These are phyloP conservation scores for Ips nitidus DNA, from an alignment of 1,140 invertebrate genomes.

Conservation along the genomic window DNA sequence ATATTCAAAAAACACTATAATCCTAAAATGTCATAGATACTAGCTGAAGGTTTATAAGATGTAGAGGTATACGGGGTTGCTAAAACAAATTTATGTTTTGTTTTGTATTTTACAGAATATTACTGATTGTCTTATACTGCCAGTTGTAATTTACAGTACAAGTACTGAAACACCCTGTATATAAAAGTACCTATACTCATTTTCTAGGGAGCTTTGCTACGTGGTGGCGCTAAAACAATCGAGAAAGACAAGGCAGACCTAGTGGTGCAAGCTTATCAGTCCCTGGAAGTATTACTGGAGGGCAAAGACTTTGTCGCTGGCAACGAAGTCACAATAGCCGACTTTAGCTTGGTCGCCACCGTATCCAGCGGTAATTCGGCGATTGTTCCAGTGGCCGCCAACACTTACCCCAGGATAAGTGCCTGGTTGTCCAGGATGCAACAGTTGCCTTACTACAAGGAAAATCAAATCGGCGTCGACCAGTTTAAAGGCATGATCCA, in stretches of 20 bases:
- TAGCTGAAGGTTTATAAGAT: no score
- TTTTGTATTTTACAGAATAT: no score
- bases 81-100: no score
- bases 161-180: no score
- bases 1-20: no score
- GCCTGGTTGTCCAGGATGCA: conserved; percentile 41
- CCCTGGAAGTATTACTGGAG: conserved; percentile 38
- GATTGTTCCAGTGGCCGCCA: conserved; percentile 39
- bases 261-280: conserved; percentile 34
- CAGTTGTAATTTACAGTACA: no score
- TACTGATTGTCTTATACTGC: no score
- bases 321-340: conserved; percentile 56
- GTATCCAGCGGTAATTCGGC: conserved; percentile 49
- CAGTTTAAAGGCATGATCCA: conserved; percentile 39
- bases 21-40: no score
- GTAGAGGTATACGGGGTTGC: no score
- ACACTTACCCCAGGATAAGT: conserved; percentile 40
- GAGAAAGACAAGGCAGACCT: conserved; percentile 43
- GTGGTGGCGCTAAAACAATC: conserved; percentile 39
- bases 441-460: conserved; percentile 41
- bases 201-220: conserved; percentile 28
- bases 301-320: conserved; percentile 44
- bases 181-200: neutral
- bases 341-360: conserved; percentile 48
- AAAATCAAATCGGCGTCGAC: conserved; percentile 42